phyloP scores from a whole-genome alignment of 1,140 invertebrate species.

The Armadillidium nasatum region DNA sequence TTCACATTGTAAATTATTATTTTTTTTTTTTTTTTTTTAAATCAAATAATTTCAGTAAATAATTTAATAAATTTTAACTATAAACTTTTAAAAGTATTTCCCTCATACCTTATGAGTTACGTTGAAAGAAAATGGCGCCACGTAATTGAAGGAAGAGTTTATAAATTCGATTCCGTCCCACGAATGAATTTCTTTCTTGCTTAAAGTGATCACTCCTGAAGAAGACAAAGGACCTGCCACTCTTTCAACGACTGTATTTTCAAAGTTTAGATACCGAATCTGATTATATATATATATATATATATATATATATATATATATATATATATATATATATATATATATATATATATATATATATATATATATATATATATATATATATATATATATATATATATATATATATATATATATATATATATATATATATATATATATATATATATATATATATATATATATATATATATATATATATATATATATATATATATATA shows the following conservation, averaged over 20 bases:
- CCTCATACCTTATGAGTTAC: background rate
- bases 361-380: background rate
- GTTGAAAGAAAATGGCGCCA: background rate
- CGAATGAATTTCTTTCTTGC: background rate
- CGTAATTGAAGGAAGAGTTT: background rate
- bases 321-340: constrained; percentile 4
- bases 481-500: too few relatives aligned
- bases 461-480: too few relatives aligned
- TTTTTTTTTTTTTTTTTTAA: too few relatives aligned
- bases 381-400: constrained; percentile 6
- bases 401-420: background rate
- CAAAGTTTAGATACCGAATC: background rate
- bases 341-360: background rate
- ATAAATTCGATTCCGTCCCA: background rate
- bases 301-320: constrained; percentile 15
- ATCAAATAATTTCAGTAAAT: too few relatives aligned
- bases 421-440: too few relatives aligned
- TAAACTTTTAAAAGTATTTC: background rate
- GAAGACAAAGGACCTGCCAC: background rate
- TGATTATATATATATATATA: constrained; percentile 1
- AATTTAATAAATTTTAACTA: too few relatives aligned
- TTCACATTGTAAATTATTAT: too few relatives aligned
- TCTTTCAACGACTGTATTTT: background rate
- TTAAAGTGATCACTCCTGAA: background rate
- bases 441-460: too few relatives aligned